Conservation (phyloP, 37 sponge, comb jelly and placozoan species). For the Mnemiopsis leidyi region DNA sequence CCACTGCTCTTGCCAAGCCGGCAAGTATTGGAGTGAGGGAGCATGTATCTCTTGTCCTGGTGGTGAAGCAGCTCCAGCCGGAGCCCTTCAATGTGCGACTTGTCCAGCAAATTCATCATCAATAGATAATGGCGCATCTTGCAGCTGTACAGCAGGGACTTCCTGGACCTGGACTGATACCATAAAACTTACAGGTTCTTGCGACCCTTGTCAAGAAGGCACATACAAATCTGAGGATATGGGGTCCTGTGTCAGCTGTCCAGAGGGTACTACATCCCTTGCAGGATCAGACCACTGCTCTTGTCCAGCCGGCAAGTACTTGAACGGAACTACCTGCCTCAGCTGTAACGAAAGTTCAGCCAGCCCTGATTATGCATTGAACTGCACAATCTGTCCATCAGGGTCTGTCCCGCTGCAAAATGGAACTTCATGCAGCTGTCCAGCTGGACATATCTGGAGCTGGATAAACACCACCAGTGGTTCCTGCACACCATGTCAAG, state of each 20-base stretch:
- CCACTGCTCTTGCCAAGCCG: neutral
- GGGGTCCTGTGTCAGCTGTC: neutral
- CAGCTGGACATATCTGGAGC: too few species aligned
- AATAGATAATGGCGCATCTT: neutral
- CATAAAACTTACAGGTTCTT: neutral
- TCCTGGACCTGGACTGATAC: neutral
- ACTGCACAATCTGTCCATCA: too few species aligned
- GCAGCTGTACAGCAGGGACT: neutral
- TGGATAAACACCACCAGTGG: too few species aligned
- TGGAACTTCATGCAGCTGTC: too few species aligned
- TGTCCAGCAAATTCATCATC: neutral
- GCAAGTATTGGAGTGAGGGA: neutral
- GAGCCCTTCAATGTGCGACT: neutral
- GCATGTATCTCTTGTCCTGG: neutral
- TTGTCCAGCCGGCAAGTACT: too few species aligned
- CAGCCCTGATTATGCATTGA: too few species aligned
- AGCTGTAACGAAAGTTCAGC: too few species aligned
- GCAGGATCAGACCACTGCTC: too few species aligned
- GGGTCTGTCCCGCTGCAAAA: too few species aligned
- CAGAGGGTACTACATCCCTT: too few species aligned
- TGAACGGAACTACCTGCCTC: too few species aligned
- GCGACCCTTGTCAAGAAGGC: neutral
- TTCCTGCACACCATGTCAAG: too few species aligned
- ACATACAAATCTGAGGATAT: neutral
- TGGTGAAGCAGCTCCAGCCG: neutral